These are phyloP conservation scores for Tachina lurida DNA, from an alignment of 2,888 invertebrate species.

Conservation along the genomic window DNA sequence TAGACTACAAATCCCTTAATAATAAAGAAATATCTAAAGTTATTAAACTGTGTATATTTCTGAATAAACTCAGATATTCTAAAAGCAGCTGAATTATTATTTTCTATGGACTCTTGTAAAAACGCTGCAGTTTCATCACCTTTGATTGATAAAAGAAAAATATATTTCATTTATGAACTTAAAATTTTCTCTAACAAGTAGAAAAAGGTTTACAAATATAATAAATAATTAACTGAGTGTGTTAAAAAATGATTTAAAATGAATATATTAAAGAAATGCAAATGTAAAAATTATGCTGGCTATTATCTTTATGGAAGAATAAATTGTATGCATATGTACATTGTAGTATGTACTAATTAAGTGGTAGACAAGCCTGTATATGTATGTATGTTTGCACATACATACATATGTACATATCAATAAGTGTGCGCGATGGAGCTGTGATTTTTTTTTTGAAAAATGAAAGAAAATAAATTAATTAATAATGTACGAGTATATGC, in stretches of 20 bases:
- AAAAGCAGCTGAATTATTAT: neutral
- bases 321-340: constrained; percentile 8
- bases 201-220: neutral
- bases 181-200: constrained; percentile 9
- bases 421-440: constrained; percentile 45
- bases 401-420: no score
- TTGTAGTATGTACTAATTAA: constrained; percentile 54
- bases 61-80: no score
- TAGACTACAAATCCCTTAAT: no score
- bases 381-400: no score
- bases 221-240: neutral
- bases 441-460: constrained; percentile 43
- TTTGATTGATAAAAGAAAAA: constrained; percentile 37
- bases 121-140: constrained; percentile 11
- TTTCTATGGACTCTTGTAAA: neutral
- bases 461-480: constrained; percentile 3
- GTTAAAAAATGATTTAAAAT: constrained; percentile 17
- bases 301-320: constrained; percentile 22
- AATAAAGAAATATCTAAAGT: no score
- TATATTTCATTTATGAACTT: constrained; percentile 37
- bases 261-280: constrained; percentile 22
- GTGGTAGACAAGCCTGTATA: constrained; percentile 46
- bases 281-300: constrained; percentile 5
- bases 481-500: neutral
- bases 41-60: no score